These are phyloP conservation scores for Tragelaphus scriptus DNA, from an alignment of 2,113 vertebrate species.

Conservation along the genomic window DNA sequence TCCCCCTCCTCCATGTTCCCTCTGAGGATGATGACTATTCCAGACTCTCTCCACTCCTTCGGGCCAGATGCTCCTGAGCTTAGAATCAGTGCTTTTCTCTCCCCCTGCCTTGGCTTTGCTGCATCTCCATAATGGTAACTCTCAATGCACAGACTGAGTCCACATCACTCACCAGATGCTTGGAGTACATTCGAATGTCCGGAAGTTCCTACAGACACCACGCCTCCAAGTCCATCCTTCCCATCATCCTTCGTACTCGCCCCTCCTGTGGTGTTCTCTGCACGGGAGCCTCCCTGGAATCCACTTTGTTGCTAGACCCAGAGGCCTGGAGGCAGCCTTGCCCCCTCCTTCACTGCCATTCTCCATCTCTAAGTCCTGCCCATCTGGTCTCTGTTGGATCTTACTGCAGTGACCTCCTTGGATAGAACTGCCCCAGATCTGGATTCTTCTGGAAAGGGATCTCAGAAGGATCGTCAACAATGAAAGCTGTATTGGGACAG, in stretches of 20 bases:
- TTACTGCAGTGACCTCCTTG: not conserved
- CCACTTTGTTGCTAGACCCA: not conserved
- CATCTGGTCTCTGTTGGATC: not conserved
- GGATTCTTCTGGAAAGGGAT: not conserved
- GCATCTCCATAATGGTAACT: fast-evolving
- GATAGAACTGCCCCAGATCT: not conserved
- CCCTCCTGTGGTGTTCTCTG: fast-evolving
- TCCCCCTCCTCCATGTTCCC: not conserved
- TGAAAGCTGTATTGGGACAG: not conserved
- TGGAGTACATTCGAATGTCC: fast-evolving
- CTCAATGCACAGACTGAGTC: not conserved
- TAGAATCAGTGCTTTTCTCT: not conserved
- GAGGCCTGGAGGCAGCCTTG: not conserved
- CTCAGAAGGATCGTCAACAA: not conserved
- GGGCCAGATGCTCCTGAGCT: fast-evolving
- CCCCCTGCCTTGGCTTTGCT: not conserved
- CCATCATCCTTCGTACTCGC: fast-evolving
- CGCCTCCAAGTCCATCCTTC: not conserved
- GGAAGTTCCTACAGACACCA: not conserved
- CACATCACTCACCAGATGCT: not conserved
- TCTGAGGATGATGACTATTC: not conserved
- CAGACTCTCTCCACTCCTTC: fast-evolving
- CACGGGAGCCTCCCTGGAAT: fast-evolving
- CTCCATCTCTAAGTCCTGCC: not conserved
- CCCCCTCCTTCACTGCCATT: not conserved